A percentile compares a stretch with the other conserved stretches of the same genome.
phyloP scores from a whole-genome alignment of 2,113 vertebrate genomes.

The Hemiscyllium ocellatum region DNA sequence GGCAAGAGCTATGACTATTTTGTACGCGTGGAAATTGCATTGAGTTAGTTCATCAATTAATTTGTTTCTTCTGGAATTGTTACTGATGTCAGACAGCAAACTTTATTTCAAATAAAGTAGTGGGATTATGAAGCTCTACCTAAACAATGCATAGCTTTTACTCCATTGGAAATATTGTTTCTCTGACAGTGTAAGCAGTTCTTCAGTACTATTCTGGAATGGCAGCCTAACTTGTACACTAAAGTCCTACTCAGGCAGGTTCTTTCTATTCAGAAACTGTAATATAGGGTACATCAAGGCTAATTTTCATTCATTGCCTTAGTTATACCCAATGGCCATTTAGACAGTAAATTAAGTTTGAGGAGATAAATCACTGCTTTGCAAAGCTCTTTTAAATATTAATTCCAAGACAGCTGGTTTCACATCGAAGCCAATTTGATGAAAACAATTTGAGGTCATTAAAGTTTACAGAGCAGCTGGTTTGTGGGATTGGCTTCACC shows the following conservation, averaged over 20 bases:
- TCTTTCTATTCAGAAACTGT: not conserved
- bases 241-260: not conserved
- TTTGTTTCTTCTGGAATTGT: not conserved
- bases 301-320: not conserved
- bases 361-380: not conserved
- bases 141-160: not conserved
- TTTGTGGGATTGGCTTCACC: not conserved
- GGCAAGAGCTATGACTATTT: not conserved
- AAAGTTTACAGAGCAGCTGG: not conserved
- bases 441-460: conserved; percentile 9
- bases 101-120: not conserved
- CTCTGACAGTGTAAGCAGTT: not conserved
- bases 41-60: not conserved
- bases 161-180: not conserved
- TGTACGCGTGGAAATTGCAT: not conserved
- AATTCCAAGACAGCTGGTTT: not conserved
- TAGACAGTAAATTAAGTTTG: not conserved
- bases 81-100: not conserved
- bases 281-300: not conserved
- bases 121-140: not conserved
- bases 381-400: conserved; percentile 14
- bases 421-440: not conserved
- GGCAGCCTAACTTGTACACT: not conserved
- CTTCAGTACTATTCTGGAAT: not conserved
- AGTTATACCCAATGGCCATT: not conserved